Evolutionary conservation across 2,113 vertebrate genomes (phyloP), one percentile per base, ranked within the genome.

Genomic region (Forbesichthys papilliferus): DNA sequence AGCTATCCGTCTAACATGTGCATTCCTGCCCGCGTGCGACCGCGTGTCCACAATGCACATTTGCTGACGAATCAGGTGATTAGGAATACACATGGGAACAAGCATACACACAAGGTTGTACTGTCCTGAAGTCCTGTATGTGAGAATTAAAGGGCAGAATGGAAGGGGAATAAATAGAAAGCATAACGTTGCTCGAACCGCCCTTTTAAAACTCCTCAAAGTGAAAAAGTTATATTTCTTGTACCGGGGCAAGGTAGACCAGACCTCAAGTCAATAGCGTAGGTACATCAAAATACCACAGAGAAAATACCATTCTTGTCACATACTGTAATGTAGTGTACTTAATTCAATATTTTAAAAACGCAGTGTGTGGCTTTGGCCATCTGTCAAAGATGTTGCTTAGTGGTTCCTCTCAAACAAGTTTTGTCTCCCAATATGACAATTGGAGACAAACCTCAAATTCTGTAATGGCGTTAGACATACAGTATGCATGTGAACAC

Each of bases 51-150:
- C 27, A 27, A 27, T 27, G 27, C 27, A 69, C 56, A 63, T 36
- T 68, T 66, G 61, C 74, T 79, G 86, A 85, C 34, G 14, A 73
- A 74, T 65, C 80, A 79, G 79, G 79, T 83, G 80, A 87, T 85
- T 85, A 85, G 87, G 70, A 65, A 54, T 70, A 71, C 84, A 72
- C 78, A 65, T 72, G 79, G 81, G 79, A 85, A 73, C 73, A 49
- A 60, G 71, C 64, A 64, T 54, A 56, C 64, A 27, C 20, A 68
- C 56, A 18, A 61, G 42, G 20, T 42, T 47, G 58, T 18, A 13
- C 42, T 73, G 47, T 56, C 11, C 51, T 79, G 13, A 75, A 68
- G 73, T 20, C 1, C n/a, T 47, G 65, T 75, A 56, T 76, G 54
- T 49, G 16, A 80, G 74, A 77, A 62, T 9, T 42, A 14, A 78